These are phyloP conservation scores for Acheta domesticus DNA, from an alignment of 2,888 invertebrate species.

Conservation along the genomic window DNA sequence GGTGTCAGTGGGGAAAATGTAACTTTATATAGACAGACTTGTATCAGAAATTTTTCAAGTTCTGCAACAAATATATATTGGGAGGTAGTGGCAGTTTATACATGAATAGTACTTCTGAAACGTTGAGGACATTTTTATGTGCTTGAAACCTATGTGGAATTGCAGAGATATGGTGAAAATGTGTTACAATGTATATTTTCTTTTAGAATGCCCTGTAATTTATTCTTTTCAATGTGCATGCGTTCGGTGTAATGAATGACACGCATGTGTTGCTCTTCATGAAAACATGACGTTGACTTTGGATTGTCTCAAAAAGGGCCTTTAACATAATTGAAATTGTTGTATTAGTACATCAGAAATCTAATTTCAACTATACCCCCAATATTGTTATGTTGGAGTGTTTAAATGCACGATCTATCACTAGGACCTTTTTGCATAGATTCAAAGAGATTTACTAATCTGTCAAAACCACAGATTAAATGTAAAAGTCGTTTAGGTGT, in stretches of 20 bases:
- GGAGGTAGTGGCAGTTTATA: not conserved
- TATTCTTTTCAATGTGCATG: not conserved
- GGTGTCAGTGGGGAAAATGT: not conserved
- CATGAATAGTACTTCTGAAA: not conserved
- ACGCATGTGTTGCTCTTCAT: not conserved
- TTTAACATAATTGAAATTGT: not conserved
- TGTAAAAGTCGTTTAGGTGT: not conserved
- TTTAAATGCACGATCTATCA: not conserved
- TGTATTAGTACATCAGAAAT: not conserved
- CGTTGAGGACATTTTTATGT: not conserved
- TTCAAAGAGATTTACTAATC: not conserved
- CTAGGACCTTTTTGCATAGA: not conserved
- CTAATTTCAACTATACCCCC: not conserved
- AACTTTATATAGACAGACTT: not conserved
- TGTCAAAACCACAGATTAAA: not conserved
- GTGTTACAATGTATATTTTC: not conserved
- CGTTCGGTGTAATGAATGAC: not conserved
- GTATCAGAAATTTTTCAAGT: not conserved
- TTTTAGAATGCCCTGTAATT: not conserved
- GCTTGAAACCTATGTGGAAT: not conserved
- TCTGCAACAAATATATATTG: not conserved
- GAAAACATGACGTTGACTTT: conserved; percentile 18
- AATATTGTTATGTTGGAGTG: not conserved
- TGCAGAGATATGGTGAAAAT: too few species aligned
- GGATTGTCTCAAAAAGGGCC: not conserved